These are phyloP conservation scores for Carpatolechia fugitivella DNA, from an alignment of 2,888 invertebrate genomes.

Conservation along the genomic window DNA sequence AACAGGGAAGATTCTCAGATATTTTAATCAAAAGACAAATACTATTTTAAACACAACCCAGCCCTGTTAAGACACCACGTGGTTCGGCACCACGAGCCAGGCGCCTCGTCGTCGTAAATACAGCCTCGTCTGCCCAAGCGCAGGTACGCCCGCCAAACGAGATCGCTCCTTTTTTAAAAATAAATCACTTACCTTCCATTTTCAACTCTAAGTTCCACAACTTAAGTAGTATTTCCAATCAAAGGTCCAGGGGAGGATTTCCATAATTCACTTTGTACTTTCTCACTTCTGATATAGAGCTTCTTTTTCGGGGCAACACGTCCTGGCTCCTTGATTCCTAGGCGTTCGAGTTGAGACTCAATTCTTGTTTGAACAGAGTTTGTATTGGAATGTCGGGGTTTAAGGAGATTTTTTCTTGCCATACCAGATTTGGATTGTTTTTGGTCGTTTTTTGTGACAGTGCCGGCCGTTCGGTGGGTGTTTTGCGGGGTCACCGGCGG, in stretches of 20 bases:
- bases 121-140: conserved; percentile 72
- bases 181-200: conserved; percentile 35
- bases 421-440: conserved; percentile 71
- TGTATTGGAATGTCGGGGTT: conserved; percentile 34
- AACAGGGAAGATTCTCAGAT: background rate
- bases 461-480: conserved; percentile 68
- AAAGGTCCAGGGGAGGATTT: conserved; percentile 15
- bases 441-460: conserved; percentile 68
- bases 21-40: background rate
- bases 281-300: conserved; percentile 76
- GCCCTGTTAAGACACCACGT: conserved; percentile 46
- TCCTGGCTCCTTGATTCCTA: conserved; percentile 15
- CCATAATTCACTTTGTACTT: conserved; percentile 75
- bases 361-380: conserved; percentile 34
- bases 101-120: conserved; percentile 78
- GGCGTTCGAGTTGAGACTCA: conserved; percentile 32
- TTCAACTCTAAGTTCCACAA: conserved; percentile 35
- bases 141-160: conserved; percentile 78
- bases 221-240: conserved; percentile 17
- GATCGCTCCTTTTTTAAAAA: conserved; percentile 69
- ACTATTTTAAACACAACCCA: background rate
- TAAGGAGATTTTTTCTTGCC: conserved; percentile 61
- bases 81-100: conserved; percentile 56
- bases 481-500: conserved; percentile 77
- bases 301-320: conserved; percentile 59